Evolutionary conservation across 2,113 vertebrate species (phyloP).

Genomic region (Ivindomyrus marchei): DNA sequence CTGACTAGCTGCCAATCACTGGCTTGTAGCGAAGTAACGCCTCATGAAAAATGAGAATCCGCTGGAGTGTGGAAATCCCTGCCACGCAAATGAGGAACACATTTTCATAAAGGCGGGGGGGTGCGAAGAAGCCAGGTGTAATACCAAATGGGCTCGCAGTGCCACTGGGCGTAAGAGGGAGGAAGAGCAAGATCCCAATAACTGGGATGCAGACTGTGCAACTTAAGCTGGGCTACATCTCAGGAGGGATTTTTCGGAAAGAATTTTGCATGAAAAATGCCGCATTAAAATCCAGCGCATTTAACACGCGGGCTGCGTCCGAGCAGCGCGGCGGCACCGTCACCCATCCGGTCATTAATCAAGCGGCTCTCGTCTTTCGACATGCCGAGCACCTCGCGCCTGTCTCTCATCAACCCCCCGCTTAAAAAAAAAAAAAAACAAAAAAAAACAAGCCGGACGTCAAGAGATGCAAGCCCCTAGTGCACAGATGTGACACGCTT

Average conservation of each 20-base stretch:
- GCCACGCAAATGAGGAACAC: not conserved
- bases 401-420: conserved; percentile 55
- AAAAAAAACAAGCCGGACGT: conserved; percentile 40
- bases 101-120: not conserved
- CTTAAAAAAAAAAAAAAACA: conserved; percentile 43
- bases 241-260: not conserved
- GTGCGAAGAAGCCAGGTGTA: not conserved
- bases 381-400: conserved; percentile 55
- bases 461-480: conserved; percentile 49
- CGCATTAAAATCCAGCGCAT: not conserved
- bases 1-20: conserved; percentile 6
- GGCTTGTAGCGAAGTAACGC: not conserved
- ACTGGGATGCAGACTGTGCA: not conserved
- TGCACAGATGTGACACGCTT: conserved; percentile 52
- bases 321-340: conserved; percentile 4
- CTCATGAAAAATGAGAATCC: not conserved
- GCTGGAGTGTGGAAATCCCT: not conserved
- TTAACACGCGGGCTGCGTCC: not conserved
- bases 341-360: conserved; percentile 60
- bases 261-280: not conserved
- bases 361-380: conserved; percentile 44
- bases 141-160: not conserved
- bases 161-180: not conserved
- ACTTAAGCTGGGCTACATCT: not conserved
- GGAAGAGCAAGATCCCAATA: not conserved